Conservation (phyloP, 2,797 vertebrate genomes). For the Cirrhinus molitorella region DNA sequence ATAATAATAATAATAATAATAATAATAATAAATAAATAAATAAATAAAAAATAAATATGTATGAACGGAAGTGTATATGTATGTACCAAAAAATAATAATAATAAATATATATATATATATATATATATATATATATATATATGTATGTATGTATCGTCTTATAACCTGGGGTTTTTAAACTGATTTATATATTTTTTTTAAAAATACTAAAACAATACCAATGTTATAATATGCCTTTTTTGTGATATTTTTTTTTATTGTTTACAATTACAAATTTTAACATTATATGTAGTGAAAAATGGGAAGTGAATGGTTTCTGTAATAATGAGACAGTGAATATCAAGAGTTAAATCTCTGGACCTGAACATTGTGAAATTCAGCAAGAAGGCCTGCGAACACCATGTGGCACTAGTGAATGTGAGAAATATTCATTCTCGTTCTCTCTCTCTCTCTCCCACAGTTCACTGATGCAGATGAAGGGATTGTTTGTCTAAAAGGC, state of each 20-base stretch:
- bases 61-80: too few species aligned
- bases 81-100: too few species aligned
- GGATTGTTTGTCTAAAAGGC: conserved; percentile 88
- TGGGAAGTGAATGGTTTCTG: background rate
- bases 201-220: too few species aligned
- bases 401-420: conserved; percentile 48
- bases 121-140: too few species aligned
- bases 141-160: too few species aligned
- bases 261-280: background rate
- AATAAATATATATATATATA: too few species aligned
- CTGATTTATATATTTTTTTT: too few species aligned
- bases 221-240: background rate
- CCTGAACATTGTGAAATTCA: conserved; percentile 15
- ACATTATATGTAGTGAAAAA: conserved; percentile 20
- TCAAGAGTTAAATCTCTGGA: conserved; percentile 22
- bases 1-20: too few species aligned
- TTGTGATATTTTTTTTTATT: too few species aligned
- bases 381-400: conserved; percentile 29
- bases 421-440: conserved; percentile 40
- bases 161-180: too few species aligned
- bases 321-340: conserved; percentile 28
- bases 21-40: too few species aligned
- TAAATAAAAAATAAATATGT: too few species aligned
- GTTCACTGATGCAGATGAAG: conserved; percentile 59
- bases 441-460: conserved; percentile 13